Evolutionary conservation across 35 echinoderm and acorn worm genomes (phyloP).

Genomic region (Amphiura filiformis): DNA sequence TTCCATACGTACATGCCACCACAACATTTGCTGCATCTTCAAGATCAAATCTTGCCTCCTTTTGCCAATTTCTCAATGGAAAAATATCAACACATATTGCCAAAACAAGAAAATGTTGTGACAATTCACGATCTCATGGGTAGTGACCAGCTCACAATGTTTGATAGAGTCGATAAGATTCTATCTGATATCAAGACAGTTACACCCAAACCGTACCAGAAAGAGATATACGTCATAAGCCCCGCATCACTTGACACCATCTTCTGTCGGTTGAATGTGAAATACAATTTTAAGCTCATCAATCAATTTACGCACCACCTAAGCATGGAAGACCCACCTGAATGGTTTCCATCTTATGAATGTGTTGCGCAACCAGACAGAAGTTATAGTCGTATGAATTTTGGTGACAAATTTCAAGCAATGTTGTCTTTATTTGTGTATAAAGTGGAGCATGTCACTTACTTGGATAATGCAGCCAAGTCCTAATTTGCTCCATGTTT

Average conservation of each 20-base stretch:
- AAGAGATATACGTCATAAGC: slow-evolving; percentile 64
- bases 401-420: not conserved
- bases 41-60: not conserved
- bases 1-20: slow-evolving; percentile 84
- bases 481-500: no score
- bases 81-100: not conserved
- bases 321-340: slow-evolving; percentile 55
- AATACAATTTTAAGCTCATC: slow-evolving; percentile 66
- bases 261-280: slow-evolving; percentile 68
- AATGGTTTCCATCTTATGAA: slow-evolving; percentile 64
- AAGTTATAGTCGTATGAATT: not conserved
- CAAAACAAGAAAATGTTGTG: slow-evolving; percentile 6
- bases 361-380: slow-evolving; percentile 42
- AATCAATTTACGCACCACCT: slow-evolving; percentile 63
- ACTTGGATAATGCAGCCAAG: no score
- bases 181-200: slow-evolving; percentile 1
- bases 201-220: not conserved
- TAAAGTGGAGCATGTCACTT: not conserved
- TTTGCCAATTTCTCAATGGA: not conserved
- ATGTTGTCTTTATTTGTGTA: not conserved
- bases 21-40: slow-evolving; percentile 39
- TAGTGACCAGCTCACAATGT: slow-evolving; percentile 40
- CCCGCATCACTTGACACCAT: slow-evolving; percentile 68
- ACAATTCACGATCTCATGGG: slow-evolving; percentile 74
- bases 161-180: slow-evolving; percentile 45